phyloP scores from a whole-genome alignment of 1,140 invertebrate genomes.

The Galleria mellonella region DNA sequence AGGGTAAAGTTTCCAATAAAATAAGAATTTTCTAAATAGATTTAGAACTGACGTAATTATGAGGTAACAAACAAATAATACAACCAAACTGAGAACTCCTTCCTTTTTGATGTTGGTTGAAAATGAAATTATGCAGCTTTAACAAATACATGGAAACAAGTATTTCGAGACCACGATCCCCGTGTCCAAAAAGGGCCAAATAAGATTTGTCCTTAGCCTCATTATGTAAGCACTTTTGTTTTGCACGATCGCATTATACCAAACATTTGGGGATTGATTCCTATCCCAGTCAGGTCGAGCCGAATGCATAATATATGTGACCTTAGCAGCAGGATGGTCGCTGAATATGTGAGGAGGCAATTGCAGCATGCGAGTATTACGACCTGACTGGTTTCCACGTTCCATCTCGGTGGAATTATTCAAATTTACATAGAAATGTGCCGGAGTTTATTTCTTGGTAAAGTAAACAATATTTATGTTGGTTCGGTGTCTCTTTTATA shows the following conservation, averaged over 20 bases:
- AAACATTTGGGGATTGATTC: conserved; percentile 41
- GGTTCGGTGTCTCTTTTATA: background rate
- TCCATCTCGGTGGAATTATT: conserved; percentile 28
- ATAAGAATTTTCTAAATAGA: too few relatives aligned
- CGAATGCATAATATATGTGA: conserved; percentile 52
- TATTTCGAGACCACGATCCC: too few relatives aligned
- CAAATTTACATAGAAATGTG: conserved; percentile 45
- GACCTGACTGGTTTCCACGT: conserved; percentile 28
- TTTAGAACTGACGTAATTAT: too few relatives aligned
- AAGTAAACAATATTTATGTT: conserved; percentile 11
- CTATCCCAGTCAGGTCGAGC: conserved; percentile 14
- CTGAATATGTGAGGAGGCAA: conserved; percentile 30
- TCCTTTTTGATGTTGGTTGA: too few relatives aligned
- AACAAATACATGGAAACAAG: too few relatives aligned
- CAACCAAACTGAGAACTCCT: too few relatives aligned
- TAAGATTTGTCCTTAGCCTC: conserved; percentile 20
- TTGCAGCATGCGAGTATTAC: conserved; percentile 14
- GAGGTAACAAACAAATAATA: too few relatives aligned
- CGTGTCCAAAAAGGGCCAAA: conserved; percentile 11
- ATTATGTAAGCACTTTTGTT: conserved; percentile 36
- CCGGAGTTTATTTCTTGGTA: conserved; percentile 11
- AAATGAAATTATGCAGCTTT: too few relatives aligned
- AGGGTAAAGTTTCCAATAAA: too few relatives aligned
- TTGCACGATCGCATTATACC: conserved; percentile 22
- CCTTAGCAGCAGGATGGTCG: conserved; percentile 27